A percentile compares a stretch with the other conserved stretches of the same genome.
These are phyloP conservation scores for Columba guinea DNA, from an alignment of 2,797 vertebrate species.

Conservation along the genomic window DNA sequence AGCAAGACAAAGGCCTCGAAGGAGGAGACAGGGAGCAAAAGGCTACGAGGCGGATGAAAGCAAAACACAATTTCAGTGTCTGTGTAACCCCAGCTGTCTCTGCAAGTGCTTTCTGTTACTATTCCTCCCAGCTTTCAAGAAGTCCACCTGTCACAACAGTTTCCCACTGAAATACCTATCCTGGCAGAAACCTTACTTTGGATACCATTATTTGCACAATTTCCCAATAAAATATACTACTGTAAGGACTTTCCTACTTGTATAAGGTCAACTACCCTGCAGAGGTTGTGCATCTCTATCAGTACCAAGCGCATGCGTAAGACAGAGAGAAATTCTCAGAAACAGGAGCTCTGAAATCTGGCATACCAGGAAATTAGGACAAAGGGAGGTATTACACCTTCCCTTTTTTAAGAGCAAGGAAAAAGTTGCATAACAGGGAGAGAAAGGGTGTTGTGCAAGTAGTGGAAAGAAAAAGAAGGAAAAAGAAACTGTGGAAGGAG, in stretches of 20 bases:
- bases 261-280: background rate
- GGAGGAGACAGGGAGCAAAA: background rate
- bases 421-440: background rate
- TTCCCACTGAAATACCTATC: background rate
- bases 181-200: background rate
- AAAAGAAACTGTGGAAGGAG: background rate
- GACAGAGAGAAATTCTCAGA: background rate
- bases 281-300: background rate
- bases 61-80: background rate
- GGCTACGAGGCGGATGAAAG: rapidly evolving
- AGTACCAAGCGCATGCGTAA: background rate
- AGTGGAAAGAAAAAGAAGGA: background rate
- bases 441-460: background rate
- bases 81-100: background rate
- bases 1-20: background rate
- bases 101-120: background rate
- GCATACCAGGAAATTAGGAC: background rate
- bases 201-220: background rate
- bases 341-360: background rate
- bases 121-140: background rate
- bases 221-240: background rate
- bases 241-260: background rate
- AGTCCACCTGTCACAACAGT: background rate
- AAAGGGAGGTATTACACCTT: background rate
- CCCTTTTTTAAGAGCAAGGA: background rate